Evolutionary conservation across 2,888 invertebrate genomes (phyloP), one percentile per base, ranked within the genome.

Genomic region (Plagiodera versicolora): DNA sequence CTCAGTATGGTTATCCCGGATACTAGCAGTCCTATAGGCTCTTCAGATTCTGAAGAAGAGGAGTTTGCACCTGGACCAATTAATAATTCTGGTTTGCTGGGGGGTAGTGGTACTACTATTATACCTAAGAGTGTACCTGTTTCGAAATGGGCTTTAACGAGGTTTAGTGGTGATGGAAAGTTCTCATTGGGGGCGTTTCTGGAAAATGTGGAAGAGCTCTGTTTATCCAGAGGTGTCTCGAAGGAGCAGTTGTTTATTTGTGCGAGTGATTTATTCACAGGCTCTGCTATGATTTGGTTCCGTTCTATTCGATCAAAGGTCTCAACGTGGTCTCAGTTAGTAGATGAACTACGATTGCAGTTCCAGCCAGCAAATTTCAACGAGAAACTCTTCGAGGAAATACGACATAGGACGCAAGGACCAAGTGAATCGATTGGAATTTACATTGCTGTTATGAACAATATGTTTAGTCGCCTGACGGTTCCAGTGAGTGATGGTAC

Each of bases 281-380:
- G 58, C 16, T 48, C 47, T 11, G 62, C 62, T 19, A 54, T 55
- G 24, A 32, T 55, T 24, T 55, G 54, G 50, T 60, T 45, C 50
- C 18, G 44, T 16, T 28, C 55, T 24, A 48, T 48, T 30, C 39
- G 50, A 8, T 45, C 18, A 32, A 24, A 50, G 45, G 39, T 58
- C 11, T 10, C 35, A 19, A 19, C 51, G 19, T 51, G 50, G 18
- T 17, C 30, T 11, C 30, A 60, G n/a, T 32, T 60, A n/a, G n/a
- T 60, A 16, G 10, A 18, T 4, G 24, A 44, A 10, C n/a, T 61
- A 9, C 44, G 51, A 45, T 18, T 45, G 10, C 48, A 59, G 44
- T 72, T 67, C 51, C 60, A 55, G 19, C 68, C 69, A 1, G 18
- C 49, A 4, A 67, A 69, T 54, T 70, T 70, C 49, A 68, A 71